Evolutionary conservation across 2,113 vertebrate genomes (phyloP).

Genomic region (Albula glossodonta): DNA sequence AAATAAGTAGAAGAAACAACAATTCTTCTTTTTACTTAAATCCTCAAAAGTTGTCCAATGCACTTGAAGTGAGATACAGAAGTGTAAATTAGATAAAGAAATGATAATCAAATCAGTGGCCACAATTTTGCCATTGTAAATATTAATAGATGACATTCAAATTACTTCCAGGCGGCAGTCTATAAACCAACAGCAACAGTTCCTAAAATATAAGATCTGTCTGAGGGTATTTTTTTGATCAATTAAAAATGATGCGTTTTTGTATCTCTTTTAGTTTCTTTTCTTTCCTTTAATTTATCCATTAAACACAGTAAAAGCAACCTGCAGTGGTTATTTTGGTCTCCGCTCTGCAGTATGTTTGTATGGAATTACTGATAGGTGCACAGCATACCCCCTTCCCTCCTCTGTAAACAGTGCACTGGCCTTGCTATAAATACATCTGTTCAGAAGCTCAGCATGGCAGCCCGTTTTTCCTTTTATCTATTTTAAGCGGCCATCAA

Average conservation of each 20-base stretch:
- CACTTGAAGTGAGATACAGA: neutral
- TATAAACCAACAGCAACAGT: slow-evolving; percentile 43
- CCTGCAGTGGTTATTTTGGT: slow-evolving; percentile 46
- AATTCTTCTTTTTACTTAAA: neutral
- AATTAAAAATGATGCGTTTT: slow-evolving; percentile 61
- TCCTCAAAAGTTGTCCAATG: neutral
- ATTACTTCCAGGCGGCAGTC: too few relatives aligned
- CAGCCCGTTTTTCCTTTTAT: slow-evolving; percentile 51
- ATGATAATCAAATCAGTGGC: neutral
- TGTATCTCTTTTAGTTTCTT: too few relatives aligned
- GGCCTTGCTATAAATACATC: slow-evolving; percentile 59
- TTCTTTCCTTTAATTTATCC: slow-evolving; percentile 42
- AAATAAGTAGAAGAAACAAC: neutral
- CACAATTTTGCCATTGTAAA: neutral
- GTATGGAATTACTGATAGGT: slow-evolving; percentile 61
- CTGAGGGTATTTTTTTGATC: slow-evolving; percentile 52
- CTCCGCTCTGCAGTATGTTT: slow-evolving; percentile 35
- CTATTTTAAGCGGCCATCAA: slow-evolving; percentile 64
- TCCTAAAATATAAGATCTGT: slow-evolving; percentile 57
- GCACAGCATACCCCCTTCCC: slow-evolving; percentile 37
- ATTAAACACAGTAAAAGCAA: slow-evolving; percentile 45
- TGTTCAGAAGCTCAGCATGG: slow-evolving; percentile 46
- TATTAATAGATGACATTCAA: too few relatives aligned
- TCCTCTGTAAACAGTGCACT: slow-evolving; percentile 50
- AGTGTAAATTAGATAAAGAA: too few relatives aligned